Base-by-base conservation (phyloP, 2,888 invertebrate species). In the Orthosia cruda region DNA sequence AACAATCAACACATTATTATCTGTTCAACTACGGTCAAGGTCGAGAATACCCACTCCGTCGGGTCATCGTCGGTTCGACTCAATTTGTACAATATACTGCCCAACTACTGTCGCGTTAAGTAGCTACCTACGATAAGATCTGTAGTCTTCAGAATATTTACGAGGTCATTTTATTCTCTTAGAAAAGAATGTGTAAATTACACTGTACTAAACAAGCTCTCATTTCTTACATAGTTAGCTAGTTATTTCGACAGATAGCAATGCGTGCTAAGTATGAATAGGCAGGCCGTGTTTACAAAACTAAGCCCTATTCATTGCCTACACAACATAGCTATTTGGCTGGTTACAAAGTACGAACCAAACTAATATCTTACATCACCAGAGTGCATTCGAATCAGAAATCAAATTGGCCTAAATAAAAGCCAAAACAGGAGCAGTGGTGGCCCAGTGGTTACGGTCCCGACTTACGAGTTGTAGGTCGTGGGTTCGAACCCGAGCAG, bases 21-120 rank as follows among this genome's bases (percentile, higher is more conserved):
- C 72, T 81, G 73, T 76, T 83, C 68, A 82, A 81, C 71, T 77
- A 75, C 78, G 84, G 81, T 85, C 83, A 89, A 90, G 88, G 89
- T 84, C 84, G 80, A 83, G 80, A 82, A 77, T 81, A 78, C 81
- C 76, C 78, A 75, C 75, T 65, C 61, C 71, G 76, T 64, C 71
- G 75, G 71, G 83, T 83, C 83, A 84, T 73, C 73, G 83, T 67
- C 62, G 84, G 84, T 84, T 81, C 75, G 77, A 74, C 84, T 80
- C 85, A 91, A 91, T 92, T 91, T 89, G 87, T 85, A 87, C 85
- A 90, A 92, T 90, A 89, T 88, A 84, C 86, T 82, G 76, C 87
- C 91, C 90, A 90, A 88, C 87, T 87, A 88, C 88, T 80, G 82
- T 77, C 77, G 68, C 61, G 71, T 79, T 86, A 80, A 80, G 80